Percentiles rank a stretch among this genome's conserved stretches.
phyloP scores from a whole-genome alignment of 2,113 vertebrate species.

The Pelecanus crispus region DNA sequence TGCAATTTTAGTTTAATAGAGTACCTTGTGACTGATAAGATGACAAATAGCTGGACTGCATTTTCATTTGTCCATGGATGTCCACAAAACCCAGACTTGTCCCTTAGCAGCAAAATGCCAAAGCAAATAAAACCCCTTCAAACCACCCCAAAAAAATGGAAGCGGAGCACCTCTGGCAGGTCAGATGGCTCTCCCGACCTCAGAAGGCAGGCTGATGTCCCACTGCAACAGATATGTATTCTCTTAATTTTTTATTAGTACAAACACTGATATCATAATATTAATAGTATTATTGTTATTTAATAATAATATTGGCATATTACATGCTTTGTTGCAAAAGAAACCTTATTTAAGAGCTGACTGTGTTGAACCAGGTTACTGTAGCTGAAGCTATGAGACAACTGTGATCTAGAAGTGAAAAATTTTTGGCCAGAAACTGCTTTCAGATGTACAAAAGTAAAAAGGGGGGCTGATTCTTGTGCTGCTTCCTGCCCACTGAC shows the following conservation, averaged over 20 bases:
- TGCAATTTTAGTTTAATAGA: background rate
- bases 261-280: background rate
- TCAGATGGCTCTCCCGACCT: background rate
- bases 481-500: background rate
- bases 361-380: fast-evolving
- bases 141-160: background rate
- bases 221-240: background rate
- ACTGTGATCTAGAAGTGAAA: background rate
- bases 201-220: background rate
- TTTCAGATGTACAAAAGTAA: background rate
- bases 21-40: background rate
- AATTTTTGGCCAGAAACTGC: background rate
- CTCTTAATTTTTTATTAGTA: background rate
- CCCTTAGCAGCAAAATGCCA: background rate
- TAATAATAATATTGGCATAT: background rate
- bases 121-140: background rate
- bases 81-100: background rate
- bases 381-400: background rate
- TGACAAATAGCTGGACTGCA: background rate
- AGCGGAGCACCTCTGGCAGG: background rate
- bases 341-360: background rate
- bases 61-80: background rate
- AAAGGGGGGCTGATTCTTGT: background rate
- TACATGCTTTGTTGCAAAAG: background rate
- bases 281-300: background rate